Percentiles rank a stretch among this genome's conserved stretches.
phyloP scores from a whole-genome alignment of 1,140 invertebrate species.

The Macrocentrus cingulum region DNA sequence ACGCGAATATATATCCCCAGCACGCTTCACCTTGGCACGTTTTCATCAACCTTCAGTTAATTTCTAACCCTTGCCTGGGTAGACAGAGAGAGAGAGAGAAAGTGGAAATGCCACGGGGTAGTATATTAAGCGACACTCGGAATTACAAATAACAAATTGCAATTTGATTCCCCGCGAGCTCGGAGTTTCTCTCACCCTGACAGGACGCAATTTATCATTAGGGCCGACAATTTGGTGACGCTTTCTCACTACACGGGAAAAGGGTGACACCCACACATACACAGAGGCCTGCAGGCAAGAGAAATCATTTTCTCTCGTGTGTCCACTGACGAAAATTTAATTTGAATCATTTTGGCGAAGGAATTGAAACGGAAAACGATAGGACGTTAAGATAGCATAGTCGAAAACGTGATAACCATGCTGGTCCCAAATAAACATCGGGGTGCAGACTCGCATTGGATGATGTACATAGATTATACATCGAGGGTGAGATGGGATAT shows the following conservation, averaged over 20 bases:
- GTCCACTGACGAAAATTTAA: conserved; percentile 10
- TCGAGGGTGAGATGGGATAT: conserved; percentile 12
- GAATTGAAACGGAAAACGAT: conserved; percentile 16
- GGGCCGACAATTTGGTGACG: conserved; percentile 57
- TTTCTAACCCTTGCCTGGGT: conserved; percentile 41
- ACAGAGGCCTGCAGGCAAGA: background rate
- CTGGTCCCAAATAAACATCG: conserved; percentile 37
- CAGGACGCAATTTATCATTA: conserved; percentile 57
- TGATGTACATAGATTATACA: conserved; percentile 25
- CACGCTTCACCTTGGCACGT: conserved; percentile 35
- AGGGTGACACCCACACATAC: conserved; percentile 4
- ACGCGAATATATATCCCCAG: background rate
- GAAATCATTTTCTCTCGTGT: conserved; percentile 11
- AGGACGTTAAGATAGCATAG: background rate
- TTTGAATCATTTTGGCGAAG: background rate
- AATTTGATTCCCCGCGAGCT: conserved; percentile 54
- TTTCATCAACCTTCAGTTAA: conserved; percentile 38
- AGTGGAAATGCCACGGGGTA: conserved; percentile 34
- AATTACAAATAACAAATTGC: conserved; percentile 63
- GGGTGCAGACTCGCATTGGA: conserved; percentile 17
- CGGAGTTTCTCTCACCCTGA: conserved; percentile 26
- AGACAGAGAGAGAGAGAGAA: conserved; percentile 21
- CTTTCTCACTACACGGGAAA: conserved; percentile 21
- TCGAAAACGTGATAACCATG: background rate
- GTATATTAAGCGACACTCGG: conserved; percentile 60